Evolutionary conservation across 2,888 invertebrate species (phyloP).

Genomic region (Sacculina carcini): DNA sequence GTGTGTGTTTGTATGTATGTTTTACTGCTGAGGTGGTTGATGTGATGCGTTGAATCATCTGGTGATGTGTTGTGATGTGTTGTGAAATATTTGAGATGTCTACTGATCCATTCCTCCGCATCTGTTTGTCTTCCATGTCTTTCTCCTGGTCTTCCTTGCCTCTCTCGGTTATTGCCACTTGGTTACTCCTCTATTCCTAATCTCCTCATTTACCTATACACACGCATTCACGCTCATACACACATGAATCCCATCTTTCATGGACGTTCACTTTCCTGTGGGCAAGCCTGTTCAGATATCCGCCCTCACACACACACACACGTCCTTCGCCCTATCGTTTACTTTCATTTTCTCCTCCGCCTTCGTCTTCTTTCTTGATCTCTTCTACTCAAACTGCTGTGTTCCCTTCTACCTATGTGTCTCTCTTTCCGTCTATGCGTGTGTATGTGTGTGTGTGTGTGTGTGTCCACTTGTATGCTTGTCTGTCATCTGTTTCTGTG

Average conservation of each 20-base stretch:
- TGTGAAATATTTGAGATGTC: no score
- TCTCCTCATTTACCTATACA: neutral
- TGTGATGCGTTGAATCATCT: neutral
- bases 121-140: no score
- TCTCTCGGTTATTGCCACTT: no score
- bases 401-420: neutral
- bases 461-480: neutral
- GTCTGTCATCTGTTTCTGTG: neutral
- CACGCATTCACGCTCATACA: neutral
- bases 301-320: no score
- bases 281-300: no score
- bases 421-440: neutral
- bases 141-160: no score
- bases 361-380: neutral
- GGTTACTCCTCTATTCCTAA: no score
- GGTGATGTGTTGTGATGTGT: neutral
- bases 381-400: neutral
- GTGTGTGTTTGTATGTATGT: no score
- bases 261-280: no score
- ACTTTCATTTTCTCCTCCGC: slow-evolving; percentile 2
- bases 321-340: slow-evolving; percentile 4
- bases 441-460: neutral
- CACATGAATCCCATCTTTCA: neutral
- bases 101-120: no score
- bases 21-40: neutral